These are phyloP conservation scores for Platichthys flesus DNA, from an alignment of 2,113 vertebrate genomes.

Conservation along the genomic window DNA sequence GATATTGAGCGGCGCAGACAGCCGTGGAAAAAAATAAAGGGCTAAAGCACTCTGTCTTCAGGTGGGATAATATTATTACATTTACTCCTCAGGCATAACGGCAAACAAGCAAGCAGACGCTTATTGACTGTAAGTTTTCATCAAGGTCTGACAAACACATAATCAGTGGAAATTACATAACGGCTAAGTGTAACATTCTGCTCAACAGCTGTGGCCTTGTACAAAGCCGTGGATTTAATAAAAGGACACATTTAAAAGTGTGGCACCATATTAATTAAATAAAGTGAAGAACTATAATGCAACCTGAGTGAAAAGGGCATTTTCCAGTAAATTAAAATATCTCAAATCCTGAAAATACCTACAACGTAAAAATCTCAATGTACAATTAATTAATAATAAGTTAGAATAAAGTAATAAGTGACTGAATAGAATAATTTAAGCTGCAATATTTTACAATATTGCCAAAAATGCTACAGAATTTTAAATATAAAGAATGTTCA, in stretches of 20 bases:
- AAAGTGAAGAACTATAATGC: neutral
- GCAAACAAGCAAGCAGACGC: neutral
- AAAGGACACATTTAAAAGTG: neutral
- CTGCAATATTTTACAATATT: too few relatives aligned
- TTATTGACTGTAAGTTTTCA: neutral
- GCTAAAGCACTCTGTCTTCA: neutral
- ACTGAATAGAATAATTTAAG: too few relatives aligned
- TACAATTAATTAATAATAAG: too few relatives aligned
- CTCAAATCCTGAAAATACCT: neutral
- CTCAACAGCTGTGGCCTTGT: neutral
- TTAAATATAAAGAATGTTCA: too few relatives aligned
- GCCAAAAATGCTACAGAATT: too few relatives aligned
- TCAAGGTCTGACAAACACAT: neutral
- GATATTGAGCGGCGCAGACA: neutral
- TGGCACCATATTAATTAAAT: neutral
- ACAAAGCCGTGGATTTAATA: neutral
- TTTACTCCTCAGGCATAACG: conserved; percentile 2
- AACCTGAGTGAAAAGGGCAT: neutral
- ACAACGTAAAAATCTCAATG: too few relatives aligned
- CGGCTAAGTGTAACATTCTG: neutral
- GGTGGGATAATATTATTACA: neutral
- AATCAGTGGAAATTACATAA: neutral
- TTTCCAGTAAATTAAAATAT: neutral
- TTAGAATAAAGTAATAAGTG: too few relatives aligned
- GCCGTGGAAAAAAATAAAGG: neutral